Evolutionary conservation across 2,888 invertebrate genomes (phyloP), one percentile per base, ranked within the genome.

Genomic region (Sarcophaga variegata): DNA sequence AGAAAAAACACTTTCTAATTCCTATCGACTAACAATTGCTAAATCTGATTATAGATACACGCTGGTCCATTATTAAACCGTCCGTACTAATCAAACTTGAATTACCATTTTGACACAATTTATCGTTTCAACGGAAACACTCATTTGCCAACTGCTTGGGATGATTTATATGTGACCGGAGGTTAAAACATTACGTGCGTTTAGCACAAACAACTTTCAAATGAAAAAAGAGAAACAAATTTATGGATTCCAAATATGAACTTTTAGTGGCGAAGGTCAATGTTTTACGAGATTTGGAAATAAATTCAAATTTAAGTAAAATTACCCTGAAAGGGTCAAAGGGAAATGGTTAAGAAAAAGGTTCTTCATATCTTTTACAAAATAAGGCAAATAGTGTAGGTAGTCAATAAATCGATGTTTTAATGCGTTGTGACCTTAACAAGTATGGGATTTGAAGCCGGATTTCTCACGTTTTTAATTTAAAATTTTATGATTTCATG

Each of bases 231-330:
- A n/a, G 63, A 62, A 11, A 47, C 11, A 12, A 60, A 11, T 17
- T 22, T 59, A n/a, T 62, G 37, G 17, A 11, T 20, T 37, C 3
- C 6, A 60, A 22, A 22, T 45, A 60, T 60, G 49, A 59, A 22
- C 60, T 37, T 37, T 37, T 37, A 67, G 62, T 81, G 47, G 54
- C 70, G 71, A 47, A 77, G 76, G 82, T 82, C 71, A 82, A 63
- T 17, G 4, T 17, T 62, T 20, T 37, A 37, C 37, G 79, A 54
- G 60, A 27, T 63, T 45, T 45, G 22, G 4, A 4, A 67, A 62
- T 62, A 62, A 10, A 59, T 17, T 17, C 17, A 59, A 59, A 37
- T 37, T 37, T 37, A 37, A 37, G 37, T 37, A 37, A 37, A 37
- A 37, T 37, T 37, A 0, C 37, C 3, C 8, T 37, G 8, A 37